Percentiles rank a stretch among this genome's conserved stretches.
These are phyloP conservation scores for Aphaenogaster ashmeadi DNA, from an alignment of 1,140 invertebrate species.

Conservation along the genomic window DNA sequence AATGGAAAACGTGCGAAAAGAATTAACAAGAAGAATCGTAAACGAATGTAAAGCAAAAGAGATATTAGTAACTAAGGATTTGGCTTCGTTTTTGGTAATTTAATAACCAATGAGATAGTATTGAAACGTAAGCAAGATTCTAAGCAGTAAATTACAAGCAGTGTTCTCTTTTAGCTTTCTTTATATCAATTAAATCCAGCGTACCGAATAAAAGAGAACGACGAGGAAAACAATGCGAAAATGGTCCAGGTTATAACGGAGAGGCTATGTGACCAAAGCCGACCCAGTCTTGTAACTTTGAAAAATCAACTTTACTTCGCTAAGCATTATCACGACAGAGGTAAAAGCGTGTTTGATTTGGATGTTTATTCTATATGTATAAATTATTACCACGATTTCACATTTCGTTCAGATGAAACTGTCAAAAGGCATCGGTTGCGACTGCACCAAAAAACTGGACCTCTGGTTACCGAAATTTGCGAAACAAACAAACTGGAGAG, in stretches of 20 bases:
- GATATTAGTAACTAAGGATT: constrained; percentile 77
- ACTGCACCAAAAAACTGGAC: constrained; percentile 85
- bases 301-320: constrained; percentile 92
- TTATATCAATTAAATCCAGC: constrained; percentile 76
- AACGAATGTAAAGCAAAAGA: constrained; percentile 74
- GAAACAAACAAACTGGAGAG: constrained; percentile 84
- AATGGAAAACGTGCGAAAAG: constrained; percentile 78
- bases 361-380: not conserved
- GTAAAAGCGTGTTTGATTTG: constrained; percentile 67
- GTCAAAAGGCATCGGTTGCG: constrained; percentile 87
- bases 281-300: constrained; percentile 86
- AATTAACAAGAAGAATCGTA: constrained; percentile 77
- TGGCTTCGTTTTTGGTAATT: constrained; percentile 82
- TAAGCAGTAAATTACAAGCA: not conserved
- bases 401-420: constrained; percentile 82
- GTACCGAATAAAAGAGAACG: constrained; percentile 67
- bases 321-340: constrained; percentile 90
- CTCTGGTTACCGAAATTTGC: constrained; percentile 88
- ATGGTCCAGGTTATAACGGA: constrained; percentile 67
- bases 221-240: constrained; percentile 60
- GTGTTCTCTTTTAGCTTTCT: constrained; percentile 32
- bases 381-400: not conserved
- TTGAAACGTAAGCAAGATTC: not conserved
- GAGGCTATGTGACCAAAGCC: constrained; percentile 80
- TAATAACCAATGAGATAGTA: constrained; percentile 21